Evolutionary conservation across 1,140 invertebrate species (phyloP).

Genomic region (Apis florea): DNA sequence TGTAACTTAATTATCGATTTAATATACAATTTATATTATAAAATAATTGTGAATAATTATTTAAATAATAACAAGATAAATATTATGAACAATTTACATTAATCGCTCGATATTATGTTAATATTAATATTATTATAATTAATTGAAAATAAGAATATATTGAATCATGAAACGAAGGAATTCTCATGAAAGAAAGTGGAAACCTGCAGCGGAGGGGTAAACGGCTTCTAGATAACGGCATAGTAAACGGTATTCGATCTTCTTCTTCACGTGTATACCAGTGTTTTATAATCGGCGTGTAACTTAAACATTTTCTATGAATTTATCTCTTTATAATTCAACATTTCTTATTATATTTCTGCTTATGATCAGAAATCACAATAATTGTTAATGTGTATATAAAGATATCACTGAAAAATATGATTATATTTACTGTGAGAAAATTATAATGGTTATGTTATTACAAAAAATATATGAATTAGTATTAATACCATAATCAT

Average conservation of each 20-base stretch:
- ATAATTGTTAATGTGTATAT: neutral
- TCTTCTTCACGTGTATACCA: conserved; percentile 26
- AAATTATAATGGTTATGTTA: no score
- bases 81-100: neutral
- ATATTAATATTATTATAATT: conserved; percentile 15
- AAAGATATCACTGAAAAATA: neutral
- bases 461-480: neutral
- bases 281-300: conserved; percentile 19
- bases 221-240: conserved; percentile 59
- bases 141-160: conserved; percentile 12
- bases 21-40: neutral
- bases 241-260: conserved; percentile 58
- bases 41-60: neutral
- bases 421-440: neutral
- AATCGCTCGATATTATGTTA: conserved; percentile 25
- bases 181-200: conserved; percentile 46
- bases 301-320: neutral
- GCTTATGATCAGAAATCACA: neutral
- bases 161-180: conserved; percentile 18
- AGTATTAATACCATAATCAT: neutral
- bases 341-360: conserved; percentile 2
- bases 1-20: neutral
- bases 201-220: conserved; percentile 44
- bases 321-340: neutral
- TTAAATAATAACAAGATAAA: neutral